phyloP scores from a whole-genome alignment of 2,113 vertebrate species.

The Abramis brama region DNA sequence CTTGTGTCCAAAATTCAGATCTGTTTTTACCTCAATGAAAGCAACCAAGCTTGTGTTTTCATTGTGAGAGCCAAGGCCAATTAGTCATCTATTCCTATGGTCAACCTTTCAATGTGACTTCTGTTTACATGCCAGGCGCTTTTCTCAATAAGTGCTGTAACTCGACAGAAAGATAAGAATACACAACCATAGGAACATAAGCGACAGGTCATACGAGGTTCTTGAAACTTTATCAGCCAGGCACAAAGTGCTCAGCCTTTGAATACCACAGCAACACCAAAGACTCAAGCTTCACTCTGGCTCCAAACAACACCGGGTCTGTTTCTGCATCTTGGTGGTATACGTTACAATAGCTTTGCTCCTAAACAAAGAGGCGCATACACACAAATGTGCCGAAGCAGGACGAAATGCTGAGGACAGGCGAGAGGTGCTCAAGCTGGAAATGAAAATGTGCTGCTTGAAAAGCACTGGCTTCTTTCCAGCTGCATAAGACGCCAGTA shows the following conservation, averaged over 20 bases:
- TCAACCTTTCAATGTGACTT: slow-evolving; percentile 30
- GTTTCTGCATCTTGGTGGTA: slow-evolving; percentile 54
- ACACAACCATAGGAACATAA: slow-evolving; percentile 28
- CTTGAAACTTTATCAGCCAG: slow-evolving; percentile 47
- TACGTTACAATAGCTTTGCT: slow-evolving; percentile 57
- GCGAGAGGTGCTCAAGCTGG: slow-evolving; percentile 61
- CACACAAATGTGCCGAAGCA: slow-evolving; percentile 55
- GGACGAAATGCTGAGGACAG: slow-evolving; percentile 27
- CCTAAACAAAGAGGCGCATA: slow-evolving; percentile 53
- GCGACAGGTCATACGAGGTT: slow-evolving; percentile 33
- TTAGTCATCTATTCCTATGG: slow-evolving; percentile 30
- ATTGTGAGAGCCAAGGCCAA: slow-evolving; percentile 8
- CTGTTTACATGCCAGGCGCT: slow-evolving; percentile 21
- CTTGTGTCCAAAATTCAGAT: slow-evolving; percentile 26
- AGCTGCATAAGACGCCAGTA: slow-evolving; percentile 56
- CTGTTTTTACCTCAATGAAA: slow-evolving; percentile 40
- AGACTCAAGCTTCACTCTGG: slow-evolving; percentile 44
- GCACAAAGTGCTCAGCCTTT: slow-evolving; percentile 47
- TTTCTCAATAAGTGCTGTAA: slow-evolving; percentile 6
- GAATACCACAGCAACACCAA: slow-evolving; percentile 35
- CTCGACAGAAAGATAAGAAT: slow-evolving; percentile 36
- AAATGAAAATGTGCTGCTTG: slow-evolving; percentile 74
- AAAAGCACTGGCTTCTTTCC: slow-evolving; percentile 67
- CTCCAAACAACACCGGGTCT: slow-evolving; percentile 49
- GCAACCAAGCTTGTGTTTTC: neutral